A percentile compares a stretch with the other conserved stretches of the same genome.
These are phyloP conservation scores for Eristalis tenax DNA, from an alignment of 2,888 invertebrate species.

Conservation along the genomic window DNA sequence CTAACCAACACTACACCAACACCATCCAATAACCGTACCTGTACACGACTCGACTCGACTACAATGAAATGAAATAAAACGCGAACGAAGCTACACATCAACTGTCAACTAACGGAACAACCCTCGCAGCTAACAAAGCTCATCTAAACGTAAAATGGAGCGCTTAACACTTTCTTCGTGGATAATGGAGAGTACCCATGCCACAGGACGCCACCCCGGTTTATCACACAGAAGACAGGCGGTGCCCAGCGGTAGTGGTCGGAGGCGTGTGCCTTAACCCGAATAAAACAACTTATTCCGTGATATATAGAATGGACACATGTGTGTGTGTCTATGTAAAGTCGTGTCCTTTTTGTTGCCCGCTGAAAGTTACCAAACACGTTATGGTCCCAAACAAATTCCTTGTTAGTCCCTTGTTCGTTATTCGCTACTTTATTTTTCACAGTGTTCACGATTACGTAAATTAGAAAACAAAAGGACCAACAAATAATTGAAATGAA, in stretches of 20 bases:
- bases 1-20: neutral
- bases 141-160: constrained; percentile 23
- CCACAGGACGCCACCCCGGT: neutral
- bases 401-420: constrained; percentile 23
- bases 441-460: constrained; percentile 22
- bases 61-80: constrained; percentile 4
- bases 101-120: neutral
- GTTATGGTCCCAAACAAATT: constrained; percentile 30
- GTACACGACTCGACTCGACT: neutral
- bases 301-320: no score
- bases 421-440: constrained; percentile 38
- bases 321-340: neutral
- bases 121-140: constrained; percentile 3
- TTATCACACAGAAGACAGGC: neutral
- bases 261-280: constrained; percentile 1
- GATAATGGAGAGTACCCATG: constrained; percentile 11
- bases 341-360: constrained; percentile 32
- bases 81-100: constrained; percentile 1
- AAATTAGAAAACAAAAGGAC: constrained; percentile 26
- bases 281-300: neutral
- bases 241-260: neutral
- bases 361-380: constrained; percentile 43
- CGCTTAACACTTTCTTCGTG: constrained; percentile 51
- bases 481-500: constrained; percentile 19
- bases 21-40: neutral